Percentiles rank a stretch among this genome's conserved stretches.
phyloP scores from a whole-genome alignment of 2,113 vertebrate genomes.

The Dicentrarchus labrax region DNA sequence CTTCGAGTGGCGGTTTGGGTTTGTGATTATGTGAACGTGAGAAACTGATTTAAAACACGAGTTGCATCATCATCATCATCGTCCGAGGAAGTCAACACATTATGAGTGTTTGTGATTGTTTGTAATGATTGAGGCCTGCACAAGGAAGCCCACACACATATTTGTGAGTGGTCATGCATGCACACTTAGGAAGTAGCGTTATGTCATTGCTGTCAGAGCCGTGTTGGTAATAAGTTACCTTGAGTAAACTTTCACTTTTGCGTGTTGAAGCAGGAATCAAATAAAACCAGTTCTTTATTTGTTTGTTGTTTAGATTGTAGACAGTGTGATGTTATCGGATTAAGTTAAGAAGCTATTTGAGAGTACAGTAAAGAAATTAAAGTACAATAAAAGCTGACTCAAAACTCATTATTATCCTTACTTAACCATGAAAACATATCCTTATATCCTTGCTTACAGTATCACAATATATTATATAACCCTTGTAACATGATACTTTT shows the following conservation, averaged over 20 bases:
- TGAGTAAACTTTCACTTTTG: neutral
- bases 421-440: too few species aligned
- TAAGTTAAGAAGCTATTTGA: fast-evolving
- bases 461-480: too few species aligned
- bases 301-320: too few species aligned
- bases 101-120: neutral
- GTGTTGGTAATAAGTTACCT: neutral
- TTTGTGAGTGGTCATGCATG: neutral
- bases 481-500: too few species aligned
- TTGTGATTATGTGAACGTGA: too few species aligned
- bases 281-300: too few species aligned
- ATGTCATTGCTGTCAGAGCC: neutral
- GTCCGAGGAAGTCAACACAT: neutral
- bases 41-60: neutral
- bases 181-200: neutral
- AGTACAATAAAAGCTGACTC: too few species aligned
- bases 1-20: too few species aligned
- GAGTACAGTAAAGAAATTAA: too few species aligned
- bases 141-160: neutral
- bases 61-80: neutral
- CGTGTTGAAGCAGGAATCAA: neutral
- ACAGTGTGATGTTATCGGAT: neutral
- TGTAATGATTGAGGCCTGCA: neutral
- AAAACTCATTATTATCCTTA: too few species aligned
- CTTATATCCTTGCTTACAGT: too few species aligned